Evolutionary conservation across 2,113 vertebrate genomes (phyloP).

Genomic region (Micronisus gabar): DNA sequence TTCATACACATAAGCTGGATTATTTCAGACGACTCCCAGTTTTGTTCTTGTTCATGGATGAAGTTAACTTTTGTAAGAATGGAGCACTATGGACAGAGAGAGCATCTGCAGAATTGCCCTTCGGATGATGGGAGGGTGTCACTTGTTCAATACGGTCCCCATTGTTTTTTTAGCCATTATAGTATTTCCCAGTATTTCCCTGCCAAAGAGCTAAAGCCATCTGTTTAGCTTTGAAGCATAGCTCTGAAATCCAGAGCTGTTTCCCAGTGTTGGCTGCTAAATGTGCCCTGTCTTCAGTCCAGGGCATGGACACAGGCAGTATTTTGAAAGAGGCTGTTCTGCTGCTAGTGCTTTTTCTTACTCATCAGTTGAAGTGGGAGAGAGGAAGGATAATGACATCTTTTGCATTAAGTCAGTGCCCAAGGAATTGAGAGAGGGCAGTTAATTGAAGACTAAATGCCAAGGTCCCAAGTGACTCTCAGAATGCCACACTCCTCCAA

Average conservation of each 20-base stretch:
- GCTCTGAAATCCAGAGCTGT: not conserved
- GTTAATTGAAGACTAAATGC: not conserved
- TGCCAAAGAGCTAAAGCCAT: not conserved
- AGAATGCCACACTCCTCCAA: not conserved
- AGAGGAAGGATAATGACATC: not conserved
- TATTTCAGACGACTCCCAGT: not conserved
- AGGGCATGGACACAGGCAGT: not conserved
- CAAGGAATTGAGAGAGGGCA: not conserved
- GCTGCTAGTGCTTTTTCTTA: not conserved
- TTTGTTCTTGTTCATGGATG: not conserved
- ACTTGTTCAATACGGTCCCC: not conserved
- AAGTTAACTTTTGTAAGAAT: not conserved
- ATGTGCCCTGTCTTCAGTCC: not conserved
- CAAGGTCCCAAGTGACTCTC: not conserved
- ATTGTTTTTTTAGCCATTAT: not conserved
- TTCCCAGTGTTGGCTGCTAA: not conserved
- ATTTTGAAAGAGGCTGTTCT: not conserved
- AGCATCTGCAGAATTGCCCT: not conserved
- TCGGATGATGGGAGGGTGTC: not conserved
- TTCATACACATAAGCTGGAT: accelerated
- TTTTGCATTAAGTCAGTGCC: not conserved
- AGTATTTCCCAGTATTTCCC: not conserved
- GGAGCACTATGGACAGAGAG: not conserved
- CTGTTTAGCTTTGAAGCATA: not conserved
- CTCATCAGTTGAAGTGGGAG: not conserved